Conservation (phyloP, 2,888 invertebrate genomes). For the Smittia sp. region DNA sequence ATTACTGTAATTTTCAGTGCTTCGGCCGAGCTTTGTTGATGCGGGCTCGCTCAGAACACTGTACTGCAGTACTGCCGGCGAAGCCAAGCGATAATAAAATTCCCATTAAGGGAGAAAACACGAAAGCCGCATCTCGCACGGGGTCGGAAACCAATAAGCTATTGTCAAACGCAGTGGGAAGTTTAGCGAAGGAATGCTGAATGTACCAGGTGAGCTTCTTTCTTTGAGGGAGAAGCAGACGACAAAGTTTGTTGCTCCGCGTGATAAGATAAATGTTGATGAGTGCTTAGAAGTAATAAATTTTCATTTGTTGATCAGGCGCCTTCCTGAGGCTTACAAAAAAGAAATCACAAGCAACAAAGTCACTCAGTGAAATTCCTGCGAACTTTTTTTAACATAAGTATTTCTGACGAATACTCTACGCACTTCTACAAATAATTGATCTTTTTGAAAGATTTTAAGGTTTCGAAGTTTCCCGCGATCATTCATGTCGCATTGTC, state of each 20-base stretch:
- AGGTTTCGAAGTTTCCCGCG: too few species aligned
- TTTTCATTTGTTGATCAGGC: background rate
- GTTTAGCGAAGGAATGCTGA: background rate
- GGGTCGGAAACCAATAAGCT: conserved; percentile 37
- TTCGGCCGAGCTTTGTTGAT: background rate
- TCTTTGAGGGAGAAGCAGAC: background rate
- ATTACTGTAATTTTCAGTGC: conserved; percentile 29
- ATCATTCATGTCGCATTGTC: too few species aligned
- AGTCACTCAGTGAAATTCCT: too few species aligned
- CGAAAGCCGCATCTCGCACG: background rate
- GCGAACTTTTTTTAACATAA: too few species aligned
- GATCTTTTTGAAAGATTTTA: too few species aligned
- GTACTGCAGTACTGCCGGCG: background rate
- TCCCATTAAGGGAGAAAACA: conserved; percentile 30
- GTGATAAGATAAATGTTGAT: conserved; percentile 29
- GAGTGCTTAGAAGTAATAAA: background rate
- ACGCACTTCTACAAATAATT: too few species aligned
- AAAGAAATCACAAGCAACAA: too few species aligned
- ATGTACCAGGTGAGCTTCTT: background rate
- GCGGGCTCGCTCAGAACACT: background rate
- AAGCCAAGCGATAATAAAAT: conserved; percentile 39
- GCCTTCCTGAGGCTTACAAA: too few species aligned
- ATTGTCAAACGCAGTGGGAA: background rate
- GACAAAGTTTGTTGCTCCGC: conserved; percentile 6
- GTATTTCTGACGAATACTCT: too few species aligned